Base-by-base conservation (phyloP, 37 sponge, comb jelly and placozoan genomes). In the Ephydatia muelleri region DNA sequence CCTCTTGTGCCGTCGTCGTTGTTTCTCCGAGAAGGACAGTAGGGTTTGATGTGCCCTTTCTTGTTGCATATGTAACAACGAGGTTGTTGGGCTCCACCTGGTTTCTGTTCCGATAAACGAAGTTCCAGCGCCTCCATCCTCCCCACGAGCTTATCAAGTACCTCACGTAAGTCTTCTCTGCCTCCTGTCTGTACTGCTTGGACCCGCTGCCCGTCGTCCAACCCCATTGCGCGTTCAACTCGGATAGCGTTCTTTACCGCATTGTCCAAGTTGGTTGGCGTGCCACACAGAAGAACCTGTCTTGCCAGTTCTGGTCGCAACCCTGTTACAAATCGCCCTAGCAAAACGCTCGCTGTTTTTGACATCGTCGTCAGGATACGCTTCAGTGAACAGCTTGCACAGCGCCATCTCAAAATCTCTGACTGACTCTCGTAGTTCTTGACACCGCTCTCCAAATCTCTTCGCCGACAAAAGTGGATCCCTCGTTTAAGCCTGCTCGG, bases 261-360 rank as follows among this genome's bases (percentile, higher is more conserved):
- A 35, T 73, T 34, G 49, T 38, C 75, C 74, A 48, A 37, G 30
- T 64, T 83, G 32, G 36, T 38, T 31, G 84, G 84, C 38, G 37
- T 68, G 49, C 68, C 84, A 30, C 47, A 35, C 25, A 83, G 65
- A 13, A 83, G 64, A 57, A 83, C 26, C 57, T 74, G 75, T 19
- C 49, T 75, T 33, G 75, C 39, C 23, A 83, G 23, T 32, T 32
- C 49, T 48, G 64, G 79, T 39, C 31, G 76, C 64, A 83, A 67
- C 25, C 84, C 84, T 75, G 84, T 83, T 36, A 75, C 32, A 48
- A 83, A 83, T 13, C 65, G 84, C 84, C 75, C 75, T 26, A 83
- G 33, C 28, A 83, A 75, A 33, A 83, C 75, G 65, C 34, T 49
- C 25, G 84, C 74, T 23, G 68, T 75, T 23, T n/a, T 43, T 75